A percentile compares a stretch with the other conserved stretches of the same genome.
Evolutionary conservation across 1,140 invertebrate species (phyloP).

Genomic region (Aphelenchoides avenae): DNA sequence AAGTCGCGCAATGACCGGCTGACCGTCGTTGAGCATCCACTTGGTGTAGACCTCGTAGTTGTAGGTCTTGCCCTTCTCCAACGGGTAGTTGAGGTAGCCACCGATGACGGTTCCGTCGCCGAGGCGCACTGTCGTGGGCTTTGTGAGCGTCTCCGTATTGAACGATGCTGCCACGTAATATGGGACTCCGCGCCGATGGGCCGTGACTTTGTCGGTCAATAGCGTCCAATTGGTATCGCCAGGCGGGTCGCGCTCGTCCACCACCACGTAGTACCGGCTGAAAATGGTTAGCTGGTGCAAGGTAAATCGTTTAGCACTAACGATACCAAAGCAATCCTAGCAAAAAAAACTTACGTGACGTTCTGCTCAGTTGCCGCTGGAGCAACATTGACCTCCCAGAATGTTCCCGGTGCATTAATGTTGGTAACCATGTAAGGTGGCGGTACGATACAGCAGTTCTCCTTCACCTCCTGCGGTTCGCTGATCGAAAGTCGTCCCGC

Average conservation of each 20-base stretch:
- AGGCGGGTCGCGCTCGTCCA: conserved; percentile 56
- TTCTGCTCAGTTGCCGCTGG: conserved; percentile 56
- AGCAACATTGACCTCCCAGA: conserved; percentile 52
- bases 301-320: conserved; percentile 24
- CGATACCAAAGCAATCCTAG: neutral
- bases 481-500: conserved; percentile 39
- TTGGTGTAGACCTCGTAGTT: conserved; percentile 59
- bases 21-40: conserved; percentile 48
- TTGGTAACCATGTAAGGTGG: conserved; percentile 57
- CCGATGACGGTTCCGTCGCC: conserved; percentile 57
- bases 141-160: conserved; percentile 46
- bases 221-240: conserved; percentile 59
- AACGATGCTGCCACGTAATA: conserved; percentile 58
- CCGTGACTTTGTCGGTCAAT: conserved; percentile 58
- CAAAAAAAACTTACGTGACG: conserved; percentile 51
- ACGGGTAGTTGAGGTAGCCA: conserved; percentile 57
- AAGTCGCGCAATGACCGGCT: conserved; percentile 49
- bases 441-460: conserved; percentile 57
- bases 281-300: conserved; percentile 23
- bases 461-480: conserved; percentile 50
- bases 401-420: conserved; percentile 50
- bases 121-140: conserved; percentile 41
- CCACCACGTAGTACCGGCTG: conserved; percentile 57
- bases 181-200: conserved; percentile 48
- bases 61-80: conserved; percentile 57